Evolutionary conservation across 2,797 vertebrate genomes (phyloP).

Genomic region (Spondyliosoma cantharus): DNA sequence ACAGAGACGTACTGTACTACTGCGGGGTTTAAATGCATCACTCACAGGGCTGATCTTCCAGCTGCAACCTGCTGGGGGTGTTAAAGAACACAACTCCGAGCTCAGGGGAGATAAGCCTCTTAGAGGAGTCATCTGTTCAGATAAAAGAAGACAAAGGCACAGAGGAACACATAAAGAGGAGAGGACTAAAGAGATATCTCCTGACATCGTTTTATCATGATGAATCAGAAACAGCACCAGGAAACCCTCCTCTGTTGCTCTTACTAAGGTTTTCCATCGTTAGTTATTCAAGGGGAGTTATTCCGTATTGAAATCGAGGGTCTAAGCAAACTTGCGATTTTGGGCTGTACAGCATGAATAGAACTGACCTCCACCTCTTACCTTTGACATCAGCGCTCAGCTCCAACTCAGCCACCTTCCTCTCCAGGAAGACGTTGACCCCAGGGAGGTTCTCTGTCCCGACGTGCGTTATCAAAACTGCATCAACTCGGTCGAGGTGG

Average conservation of each 20-base stretch:
- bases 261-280: neutral
- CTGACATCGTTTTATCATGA: neutral
- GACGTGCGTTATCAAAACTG: conserved; percentile 90
- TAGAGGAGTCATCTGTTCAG: conserved; percentile 84
- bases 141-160: conserved; percentile 33
- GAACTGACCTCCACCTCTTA: conserved; percentile 48
- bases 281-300: neutral
- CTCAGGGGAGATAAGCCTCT: conserved; percentile 92
- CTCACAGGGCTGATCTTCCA: conserved; percentile 71
- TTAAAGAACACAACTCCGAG: conserved; percentile 95
- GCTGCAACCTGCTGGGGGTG: conserved; percentile 78
- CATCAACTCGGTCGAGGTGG: conserved; percentile 95
- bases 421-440: conserved; percentile 90
- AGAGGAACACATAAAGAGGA: conserved; percentile 8
- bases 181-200: neutral
- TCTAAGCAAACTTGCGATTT: neutral
- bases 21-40: conserved; percentile 60
- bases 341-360: neutral
- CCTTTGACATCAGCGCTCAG: conserved; percentile 88
- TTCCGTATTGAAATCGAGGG: neutral
- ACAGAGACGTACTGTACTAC: neutral
- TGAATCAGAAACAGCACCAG: conserved; percentile 23
- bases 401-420: conserved; percentile 92
- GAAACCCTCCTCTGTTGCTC: neutral
- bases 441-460: conserved; percentile 84